Evolutionary conservation across 2,797 vertebrate species (phyloP).

Genomic region (Melopsittacus undulatus): DNA sequence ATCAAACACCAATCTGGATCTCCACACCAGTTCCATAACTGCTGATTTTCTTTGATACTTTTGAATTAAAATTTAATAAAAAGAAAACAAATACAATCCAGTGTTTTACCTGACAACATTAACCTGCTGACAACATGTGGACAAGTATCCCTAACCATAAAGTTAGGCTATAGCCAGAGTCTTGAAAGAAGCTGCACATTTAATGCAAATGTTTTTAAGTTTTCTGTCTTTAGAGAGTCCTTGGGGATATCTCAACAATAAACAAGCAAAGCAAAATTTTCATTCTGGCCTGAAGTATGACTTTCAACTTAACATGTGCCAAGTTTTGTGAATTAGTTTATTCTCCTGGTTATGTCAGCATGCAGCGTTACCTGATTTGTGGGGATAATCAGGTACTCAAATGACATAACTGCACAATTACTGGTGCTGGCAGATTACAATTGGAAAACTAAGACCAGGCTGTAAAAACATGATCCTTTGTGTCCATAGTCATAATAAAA

Average conservation of each 20-base stretch:
- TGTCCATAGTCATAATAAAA: conserved; percentile 62
- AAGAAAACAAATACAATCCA: background rate
- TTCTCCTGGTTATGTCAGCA: conserved; percentile 16
- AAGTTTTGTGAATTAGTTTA: conserved; percentile 26
- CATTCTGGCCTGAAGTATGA: background rate
- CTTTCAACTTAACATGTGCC: background rate
- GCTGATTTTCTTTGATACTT: background rate
- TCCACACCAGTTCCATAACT: background rate
- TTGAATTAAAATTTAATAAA: background rate
- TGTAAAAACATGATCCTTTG: conserved; percentile 58
- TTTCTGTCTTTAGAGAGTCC: conserved; percentile 14
- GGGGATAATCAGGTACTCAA: conserved; percentile 29
- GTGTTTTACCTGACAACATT: background rate
- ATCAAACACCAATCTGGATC: background rate
- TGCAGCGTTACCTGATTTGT: conserved; percentile 41
- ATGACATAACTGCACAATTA: conserved; percentile 23
- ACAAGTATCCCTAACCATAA: background rate
- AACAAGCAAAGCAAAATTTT: conserved; percentile 45
- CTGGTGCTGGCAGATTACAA: conserved; percentile 46
- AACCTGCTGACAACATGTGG: background rate
- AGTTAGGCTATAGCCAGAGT: background rate
- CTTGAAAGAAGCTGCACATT: background rate
- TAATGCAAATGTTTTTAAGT: background rate
- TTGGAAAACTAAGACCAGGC: conserved; percentile 55
- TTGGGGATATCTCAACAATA: conserved; percentile 22